phyloP scores from a whole-genome alignment of 2,113 vertebrate species.

The Thunnus maccoyii region DNA sequence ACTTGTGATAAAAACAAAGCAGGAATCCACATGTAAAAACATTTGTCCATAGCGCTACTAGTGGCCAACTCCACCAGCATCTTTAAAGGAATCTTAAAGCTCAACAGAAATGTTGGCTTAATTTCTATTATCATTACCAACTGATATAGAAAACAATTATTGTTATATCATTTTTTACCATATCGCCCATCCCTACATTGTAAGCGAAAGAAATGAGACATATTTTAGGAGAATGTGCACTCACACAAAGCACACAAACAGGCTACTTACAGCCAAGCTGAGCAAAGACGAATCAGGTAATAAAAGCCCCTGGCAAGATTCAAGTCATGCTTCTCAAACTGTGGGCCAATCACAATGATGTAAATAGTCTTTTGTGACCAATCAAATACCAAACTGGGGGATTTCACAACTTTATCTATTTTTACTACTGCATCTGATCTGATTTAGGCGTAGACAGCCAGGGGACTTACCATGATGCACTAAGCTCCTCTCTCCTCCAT shows the following conservation, averaged over 20 bases:
- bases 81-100: too few relatives aligned
- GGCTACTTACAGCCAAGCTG: constrained; percentile 22
- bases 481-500: too few relatives aligned
- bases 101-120: too few relatives aligned
- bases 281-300: constrained; percentile 37
- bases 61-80: too few relatives aligned
- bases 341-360: constrained; percentile 49
- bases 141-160: neutral
- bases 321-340: constrained; percentile 25
- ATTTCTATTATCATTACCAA: too few relatives aligned
- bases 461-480: too few relatives aligned
- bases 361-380: constrained; percentile 48
- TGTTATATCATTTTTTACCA: neutral
- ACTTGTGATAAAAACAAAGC: too few relatives aligned
- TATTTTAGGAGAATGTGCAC: neutral
- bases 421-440: constrained; percentile 51
- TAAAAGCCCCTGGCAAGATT: constrained; percentile 37
- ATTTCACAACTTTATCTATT: constrained; percentile 37
- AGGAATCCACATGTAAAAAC: too few relatives aligned
- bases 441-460: too few relatives aligned
- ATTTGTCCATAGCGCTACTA: too few relatives aligned
- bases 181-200: neutral
- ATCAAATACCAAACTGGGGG: constrained; percentile 40
- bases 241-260: constrained; percentile 11
- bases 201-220: constrained; percentile 6